Evolutionary conservation across 1,140 invertebrate species (phyloP), one percentile per base, ranked within the genome.

Genomic region (Anastatus disparis): DNA sequence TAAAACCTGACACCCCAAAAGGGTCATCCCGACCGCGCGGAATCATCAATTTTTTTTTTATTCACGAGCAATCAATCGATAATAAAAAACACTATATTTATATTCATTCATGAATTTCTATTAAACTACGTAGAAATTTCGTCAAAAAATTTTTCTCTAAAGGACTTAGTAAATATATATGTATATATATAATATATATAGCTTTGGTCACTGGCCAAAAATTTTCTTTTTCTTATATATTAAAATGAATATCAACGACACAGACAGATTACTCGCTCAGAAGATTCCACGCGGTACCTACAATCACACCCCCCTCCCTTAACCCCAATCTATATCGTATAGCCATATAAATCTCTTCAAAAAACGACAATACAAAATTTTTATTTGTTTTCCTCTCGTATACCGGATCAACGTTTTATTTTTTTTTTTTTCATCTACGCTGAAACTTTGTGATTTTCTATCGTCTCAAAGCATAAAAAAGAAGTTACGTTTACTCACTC

Each of bases 351-450:
- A 74, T 79, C 75, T 80, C 74, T 79, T 76, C 73, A 74, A 77
- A 82, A 80, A 82, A 80, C 80, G 77, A 78, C 76, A 75, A 80
- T 80, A 79, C 79, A 80, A 78, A 78, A 76, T 74, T 76, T 72
- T 62, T 58, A n/a, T 35, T 24, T 29, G 26, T 22, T 61, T 59
- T 53, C 48, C 3, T 3, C 24, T 12, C 40, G 55, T n/a, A n/a
- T 4, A 0, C 13, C 2, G n/a, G 35, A 4, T 44, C 20, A 2
- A 3, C 13, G 1, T 26, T n/a, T n/a, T n/a, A n/a, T n/a, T n/a
- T n/a, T n/a, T n/a, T n/a, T n/a, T n/a, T n/a, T n/a, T n/a, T n/a
- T n/a, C n/a, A n/a, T n/a, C n/a, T n/a, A n/a, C n/a, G n/a, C n/a
- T n/a, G n/a, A n/a, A n/a, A n/a, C n/a, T n/a, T n/a, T n/a, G n/a